Percentiles rank a stretch among this genome's conserved stretches.
These are phyloP conservation scores for Pantala flavescens DNA, from an alignment of 1,140 invertebrate species.

Conservation along the genomic window DNA sequence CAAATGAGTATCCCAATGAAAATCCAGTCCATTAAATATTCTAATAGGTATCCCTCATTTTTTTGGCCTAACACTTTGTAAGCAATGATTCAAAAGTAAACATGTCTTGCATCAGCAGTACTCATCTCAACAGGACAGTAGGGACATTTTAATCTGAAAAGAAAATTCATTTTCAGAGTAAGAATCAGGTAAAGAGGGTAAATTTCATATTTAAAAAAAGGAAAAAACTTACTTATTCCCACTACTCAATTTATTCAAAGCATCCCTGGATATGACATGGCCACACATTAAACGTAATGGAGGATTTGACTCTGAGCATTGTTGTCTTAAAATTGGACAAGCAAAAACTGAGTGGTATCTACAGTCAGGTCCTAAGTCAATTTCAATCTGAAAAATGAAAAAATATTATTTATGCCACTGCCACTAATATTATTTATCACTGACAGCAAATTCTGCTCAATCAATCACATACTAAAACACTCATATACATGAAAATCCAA, in stretches of 20 bases:
- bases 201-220: slow-evolving; percentile 23
- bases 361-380: slow-evolving; percentile 74
- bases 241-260: slow-evolving; percentile 85
- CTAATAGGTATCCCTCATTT: neutral
- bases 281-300: slow-evolving; percentile 95
- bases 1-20: neutral
- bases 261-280: slow-evolving; percentile 95
- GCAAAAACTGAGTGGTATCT: slow-evolving; percentile 97
- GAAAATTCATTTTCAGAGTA: slow-evolving; percentile 24
- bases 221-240: slow-evolving; percentile 69
- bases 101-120: slow-evolving; percentile 79
- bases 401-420: too few species aligned
- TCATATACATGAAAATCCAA: too few species aligned
- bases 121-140: slow-evolving; percentile 96
- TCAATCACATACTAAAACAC: neutral
- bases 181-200: slow-evolving; percentile 16
- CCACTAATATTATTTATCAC: neutral
- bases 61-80: neutral
- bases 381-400: slow-evolving; percentile 66
- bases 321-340: slow-evolving; percentile 93
- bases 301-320: slow-evolving; percentile 92
- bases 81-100: slow-evolving; percentile 67
- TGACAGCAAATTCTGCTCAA: neutral
- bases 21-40: neutral
- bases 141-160: slow-evolving; percentile 88